These are phyloP conservation scores for Plestiodon gilberti DNA, from an alignment of 2,113 vertebrate species.

Conservation along the genomic window DNA sequence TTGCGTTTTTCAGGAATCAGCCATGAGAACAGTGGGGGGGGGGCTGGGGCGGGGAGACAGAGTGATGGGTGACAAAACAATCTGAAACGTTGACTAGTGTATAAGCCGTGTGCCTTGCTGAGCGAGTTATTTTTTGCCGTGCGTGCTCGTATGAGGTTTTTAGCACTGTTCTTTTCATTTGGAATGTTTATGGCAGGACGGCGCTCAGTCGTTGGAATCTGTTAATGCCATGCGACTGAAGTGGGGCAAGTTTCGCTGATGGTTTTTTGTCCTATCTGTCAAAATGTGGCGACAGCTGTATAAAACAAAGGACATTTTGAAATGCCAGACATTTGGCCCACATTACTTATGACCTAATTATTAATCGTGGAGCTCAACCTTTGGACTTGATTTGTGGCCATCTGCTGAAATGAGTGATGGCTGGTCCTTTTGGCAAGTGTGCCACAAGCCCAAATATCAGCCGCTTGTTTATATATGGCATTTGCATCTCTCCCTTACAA, in stretches of 20 bases:
- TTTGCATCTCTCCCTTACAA: too few relatives aligned
- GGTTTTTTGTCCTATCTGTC: neutral
- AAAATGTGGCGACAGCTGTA: neutral
- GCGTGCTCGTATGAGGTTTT: neutral
- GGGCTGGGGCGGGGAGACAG: neutral
- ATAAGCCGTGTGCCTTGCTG: neutral
- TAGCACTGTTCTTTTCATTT: neutral
- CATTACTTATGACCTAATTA: neutral
- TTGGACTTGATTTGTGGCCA: neutral
- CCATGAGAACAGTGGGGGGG: neutral
- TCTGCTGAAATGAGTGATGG: neutral
- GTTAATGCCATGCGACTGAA: rapidly evolving
- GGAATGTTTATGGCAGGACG: neutral
- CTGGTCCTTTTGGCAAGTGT: too few relatives aligned
- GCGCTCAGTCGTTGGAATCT: neutral
- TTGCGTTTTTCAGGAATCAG: slow-evolving; percentile 52
- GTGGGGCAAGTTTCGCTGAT: neutral
- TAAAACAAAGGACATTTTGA: neutral
- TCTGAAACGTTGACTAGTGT: rapidly evolving
- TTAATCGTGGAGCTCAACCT: neutral
- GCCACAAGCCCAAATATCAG: too few relatives aligned
- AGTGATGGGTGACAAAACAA: slow-evolving; percentile 39
- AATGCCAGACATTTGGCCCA: neutral
- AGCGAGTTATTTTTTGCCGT: neutral
- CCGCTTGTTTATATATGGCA: too few relatives aligned